Conservation (phyloP, 2,797 vertebrate genomes). For the Sebastes paucispinis region DNA sequence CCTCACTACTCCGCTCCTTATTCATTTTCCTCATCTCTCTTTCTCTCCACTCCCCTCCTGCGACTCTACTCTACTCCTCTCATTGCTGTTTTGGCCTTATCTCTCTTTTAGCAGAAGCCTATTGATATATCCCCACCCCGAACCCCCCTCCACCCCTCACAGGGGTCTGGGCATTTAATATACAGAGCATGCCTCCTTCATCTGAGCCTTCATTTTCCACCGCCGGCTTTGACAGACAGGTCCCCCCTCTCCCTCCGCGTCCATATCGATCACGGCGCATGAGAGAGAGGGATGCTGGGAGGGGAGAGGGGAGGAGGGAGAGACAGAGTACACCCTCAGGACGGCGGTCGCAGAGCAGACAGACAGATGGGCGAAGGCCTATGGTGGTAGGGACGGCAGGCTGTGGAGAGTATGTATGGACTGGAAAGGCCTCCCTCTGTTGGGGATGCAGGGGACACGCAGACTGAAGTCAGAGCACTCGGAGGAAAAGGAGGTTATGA, state of each 20-base stretch:
- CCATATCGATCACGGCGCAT: constrained; percentile 82
- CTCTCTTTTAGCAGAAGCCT: constrained; percentile 74
- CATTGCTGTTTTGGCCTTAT: constrained; percentile 68
- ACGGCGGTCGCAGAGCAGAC: constrained; percentile 71
- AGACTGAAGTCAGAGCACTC: constrained; percentile 49
- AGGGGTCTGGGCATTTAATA: constrained; percentile 81
- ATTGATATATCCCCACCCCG: constrained; percentile 76
- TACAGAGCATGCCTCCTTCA: constrained; percentile 83
- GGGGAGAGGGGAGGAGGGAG: constrained; percentile 55
- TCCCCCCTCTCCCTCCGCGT: constrained; percentile 78
- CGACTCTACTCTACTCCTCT: constrained; percentile 12
- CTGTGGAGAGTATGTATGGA: constrained; percentile 45
- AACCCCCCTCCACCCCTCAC: constrained; percentile 50
- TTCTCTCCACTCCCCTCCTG: constrained; percentile 12
- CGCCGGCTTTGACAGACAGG: constrained; percentile 80
- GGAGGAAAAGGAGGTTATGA: constrained; percentile 50
- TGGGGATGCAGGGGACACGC: constrained; percentile 71
- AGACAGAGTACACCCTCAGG: constrained; percentile 75
- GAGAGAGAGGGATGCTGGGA: constrained; percentile 71
- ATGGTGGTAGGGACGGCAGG: constrained; percentile 44
- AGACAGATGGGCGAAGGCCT: constrained; percentile 69
- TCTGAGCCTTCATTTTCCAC: constrained; percentile 81
- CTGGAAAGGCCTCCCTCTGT: constrained; percentile 77
- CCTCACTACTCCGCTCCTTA: constrained; percentile 16
- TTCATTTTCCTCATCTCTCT: constrained; percentile 16